Evolutionary conservation across 2,113 vertebrate genomes (phyloP).

Genomic region (Crotalus horridus): DNA sequence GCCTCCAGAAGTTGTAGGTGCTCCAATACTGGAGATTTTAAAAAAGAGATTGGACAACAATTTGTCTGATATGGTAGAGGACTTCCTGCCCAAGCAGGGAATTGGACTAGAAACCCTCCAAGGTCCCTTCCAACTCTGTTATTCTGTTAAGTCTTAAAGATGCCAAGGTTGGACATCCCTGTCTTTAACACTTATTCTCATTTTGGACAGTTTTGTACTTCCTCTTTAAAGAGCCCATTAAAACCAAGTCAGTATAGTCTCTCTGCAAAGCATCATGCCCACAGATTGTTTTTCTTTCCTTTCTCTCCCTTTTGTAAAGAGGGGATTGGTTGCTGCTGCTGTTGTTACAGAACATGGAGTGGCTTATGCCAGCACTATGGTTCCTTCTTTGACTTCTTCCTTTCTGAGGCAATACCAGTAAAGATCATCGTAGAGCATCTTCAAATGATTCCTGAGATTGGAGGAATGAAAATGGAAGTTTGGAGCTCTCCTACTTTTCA

Average conservation of each 20-base stretch:
- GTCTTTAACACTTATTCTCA: not conserved
- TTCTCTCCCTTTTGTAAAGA: not conserved
- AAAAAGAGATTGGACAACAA: too few species aligned
- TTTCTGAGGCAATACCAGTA: not conserved
- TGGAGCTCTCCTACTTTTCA: not conserved
- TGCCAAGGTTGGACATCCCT: too few species aligned
- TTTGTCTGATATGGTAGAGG: too few species aligned
- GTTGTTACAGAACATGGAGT: not conserved
- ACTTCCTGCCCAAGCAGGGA: too few species aligned
- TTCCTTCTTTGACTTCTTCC: not conserved
- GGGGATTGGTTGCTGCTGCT: not conserved
- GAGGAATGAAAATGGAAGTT: not conserved
- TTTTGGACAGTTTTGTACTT: not conserved
- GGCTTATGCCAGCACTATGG: not conserved
- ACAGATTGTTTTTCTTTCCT: not conserved
- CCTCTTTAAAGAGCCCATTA: not conserved
- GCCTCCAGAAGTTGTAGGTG: too few species aligned
- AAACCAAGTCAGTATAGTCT: not conserved
- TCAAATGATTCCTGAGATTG: not conserved
- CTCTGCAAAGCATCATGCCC: not conserved
- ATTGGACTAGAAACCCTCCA: too few species aligned
- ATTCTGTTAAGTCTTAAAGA: too few species aligned
- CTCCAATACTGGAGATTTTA: too few species aligned
- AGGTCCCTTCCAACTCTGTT: too few species aligned
- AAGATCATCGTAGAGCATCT: not conserved